Percentiles rank a stretch among this genome's conserved stretches.
These are phyloP conservation scores for Lithophane socia DNA, from an alignment of 2,888 invertebrate genomes.

Conservation along the genomic window DNA sequence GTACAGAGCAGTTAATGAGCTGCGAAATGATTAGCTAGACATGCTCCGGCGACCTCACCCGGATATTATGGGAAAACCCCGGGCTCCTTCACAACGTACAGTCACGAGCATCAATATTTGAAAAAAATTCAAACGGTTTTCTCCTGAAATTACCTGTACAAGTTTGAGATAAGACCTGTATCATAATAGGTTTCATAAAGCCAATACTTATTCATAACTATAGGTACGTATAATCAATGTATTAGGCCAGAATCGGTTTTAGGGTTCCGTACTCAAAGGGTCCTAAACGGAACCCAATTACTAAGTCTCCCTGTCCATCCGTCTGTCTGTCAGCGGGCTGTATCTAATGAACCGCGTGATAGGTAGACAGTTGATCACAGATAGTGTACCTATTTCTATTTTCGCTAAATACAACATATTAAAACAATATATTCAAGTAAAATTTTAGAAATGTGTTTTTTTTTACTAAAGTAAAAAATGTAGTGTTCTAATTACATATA, in stretches of 20 bases:
- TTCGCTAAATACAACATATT: no score
- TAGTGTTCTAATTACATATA: no score
- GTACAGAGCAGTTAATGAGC: constrained; percentile 54
- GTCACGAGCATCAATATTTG: neutral
- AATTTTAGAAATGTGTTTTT: no score
- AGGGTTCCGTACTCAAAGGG: neutral
- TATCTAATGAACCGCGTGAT: no score
- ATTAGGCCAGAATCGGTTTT: no score
- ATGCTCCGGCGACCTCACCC: constrained; percentile 63
- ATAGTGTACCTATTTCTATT: no score
- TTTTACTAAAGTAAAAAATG: no score
- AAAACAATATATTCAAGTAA: no score
- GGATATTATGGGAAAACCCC: constrained; percentile 63
- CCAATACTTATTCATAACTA: neutral
- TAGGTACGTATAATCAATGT: neutral
- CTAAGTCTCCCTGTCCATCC: no score
- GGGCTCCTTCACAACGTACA: constrained; percentile 25
- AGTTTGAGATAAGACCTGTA: neutral
- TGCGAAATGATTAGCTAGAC: constrained; percentile 60
- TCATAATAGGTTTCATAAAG: neutral
- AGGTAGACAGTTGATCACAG: no score
- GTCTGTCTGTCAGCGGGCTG: no score
- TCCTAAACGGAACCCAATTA: no score
- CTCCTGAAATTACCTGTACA: neutral
- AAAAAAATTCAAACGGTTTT: neutral